These are phyloP conservation scores for Herminia tarsipennalis DNA, from an alignment of 2,888 invertebrate genomes.

Conservation along the genomic window DNA sequence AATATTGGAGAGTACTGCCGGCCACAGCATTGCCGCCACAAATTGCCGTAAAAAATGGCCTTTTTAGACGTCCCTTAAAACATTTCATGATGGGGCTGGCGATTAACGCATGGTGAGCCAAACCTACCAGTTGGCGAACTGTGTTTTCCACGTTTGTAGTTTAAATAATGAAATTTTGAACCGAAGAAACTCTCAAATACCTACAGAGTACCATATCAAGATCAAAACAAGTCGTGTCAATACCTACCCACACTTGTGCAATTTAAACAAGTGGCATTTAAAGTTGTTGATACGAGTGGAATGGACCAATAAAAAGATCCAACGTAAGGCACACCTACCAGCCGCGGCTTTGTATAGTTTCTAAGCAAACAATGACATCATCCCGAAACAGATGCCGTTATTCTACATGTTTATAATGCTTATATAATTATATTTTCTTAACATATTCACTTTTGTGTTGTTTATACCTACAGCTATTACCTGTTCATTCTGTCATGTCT, in stretches of 20 bases:
- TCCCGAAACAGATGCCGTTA: slow-evolving; percentile 7
- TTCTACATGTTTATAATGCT: neutral
- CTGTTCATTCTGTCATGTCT: too few relatives aligned
- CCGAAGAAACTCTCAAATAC: too few relatives aligned
- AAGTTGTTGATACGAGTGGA: slow-evolving; percentile 22
- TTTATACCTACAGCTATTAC: neutral
- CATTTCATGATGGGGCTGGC: too few relatives aligned
- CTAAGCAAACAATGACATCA: slow-evolving; percentile 36
- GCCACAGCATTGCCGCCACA: too few relatives aligned
- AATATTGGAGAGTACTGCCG: too few relatives aligned
- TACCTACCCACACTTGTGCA: slow-evolving; percentile 18
- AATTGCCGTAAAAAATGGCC: too few relatives aligned
- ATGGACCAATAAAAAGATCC: slow-evolving; percentile 35
- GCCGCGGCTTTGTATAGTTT: slow-evolving; percentile 19
- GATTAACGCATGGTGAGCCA: too few relatives aligned
- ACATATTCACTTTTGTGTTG: neutral
- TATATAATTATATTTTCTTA: neutral
- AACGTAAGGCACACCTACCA: slow-evolving; percentile 36
- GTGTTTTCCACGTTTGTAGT: too few relatives aligned
- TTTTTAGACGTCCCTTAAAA: too few relatives aligned
- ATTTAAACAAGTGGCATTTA: slow-evolving; percentile 36
- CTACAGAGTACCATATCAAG: too few relatives aligned
- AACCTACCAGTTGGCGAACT: too few relatives aligned
- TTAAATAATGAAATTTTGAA: too few relatives aligned
- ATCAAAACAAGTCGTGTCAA: slow-evolving; percentile 11